A percentile compares a stretch with the other conserved stretches of the same genome.
Conservation (phyloP, 2,797 vertebrate genomes). For the Fratercula arctica region DNA sequence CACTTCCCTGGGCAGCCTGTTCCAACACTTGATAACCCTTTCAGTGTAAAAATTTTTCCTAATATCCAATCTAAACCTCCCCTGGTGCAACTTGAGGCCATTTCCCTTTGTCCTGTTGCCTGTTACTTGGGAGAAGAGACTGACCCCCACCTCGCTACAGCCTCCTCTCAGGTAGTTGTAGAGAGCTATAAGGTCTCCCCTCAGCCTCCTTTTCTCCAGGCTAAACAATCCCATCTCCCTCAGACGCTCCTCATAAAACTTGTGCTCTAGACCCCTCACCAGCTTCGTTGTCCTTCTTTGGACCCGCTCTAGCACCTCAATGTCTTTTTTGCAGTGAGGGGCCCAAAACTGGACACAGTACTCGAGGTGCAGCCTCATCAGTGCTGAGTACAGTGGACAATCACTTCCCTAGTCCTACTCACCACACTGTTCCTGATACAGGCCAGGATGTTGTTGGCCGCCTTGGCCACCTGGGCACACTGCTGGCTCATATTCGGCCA, state of each 20-base stretch:
- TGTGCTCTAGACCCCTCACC: background rate
- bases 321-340: background rate
- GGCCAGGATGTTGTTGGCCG: too few relatives aligned
- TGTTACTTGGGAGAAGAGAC: background rate
- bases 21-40: background rate
- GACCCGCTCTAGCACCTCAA: background rate
- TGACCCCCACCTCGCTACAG: background rate
- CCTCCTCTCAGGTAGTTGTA: background rate
- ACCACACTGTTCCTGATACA: background rate
- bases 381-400: background rate
- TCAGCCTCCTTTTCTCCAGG: background rate
- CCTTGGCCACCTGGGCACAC: too few relatives aligned
- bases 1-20: background rate
- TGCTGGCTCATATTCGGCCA: too few relatives aligned
- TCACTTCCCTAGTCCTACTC: background rate
- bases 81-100: background rate
- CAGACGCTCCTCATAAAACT: background rate
- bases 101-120: background rate
- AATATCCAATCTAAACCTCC: background rate
- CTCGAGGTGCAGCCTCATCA: background rate
- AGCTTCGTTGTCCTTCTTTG: background rate
- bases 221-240: background rate
- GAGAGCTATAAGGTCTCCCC: background rate
- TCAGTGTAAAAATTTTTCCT: background rate
- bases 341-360: background rate